Conservation (phyloP, 2,797 vertebrate genomes). For the Vireo griseus region DNA sequence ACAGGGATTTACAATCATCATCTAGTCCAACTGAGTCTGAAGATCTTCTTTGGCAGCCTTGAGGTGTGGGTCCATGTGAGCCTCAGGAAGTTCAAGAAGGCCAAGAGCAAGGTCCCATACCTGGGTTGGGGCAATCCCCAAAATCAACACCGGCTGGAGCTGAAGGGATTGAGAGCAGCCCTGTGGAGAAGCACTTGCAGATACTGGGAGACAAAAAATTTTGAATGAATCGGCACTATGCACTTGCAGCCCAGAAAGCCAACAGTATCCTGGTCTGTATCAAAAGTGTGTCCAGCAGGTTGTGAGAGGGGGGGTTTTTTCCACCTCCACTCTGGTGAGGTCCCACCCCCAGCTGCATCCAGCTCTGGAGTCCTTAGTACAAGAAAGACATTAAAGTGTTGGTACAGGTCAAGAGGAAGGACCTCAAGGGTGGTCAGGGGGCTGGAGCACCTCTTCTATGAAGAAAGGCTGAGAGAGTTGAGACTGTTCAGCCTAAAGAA, state of each 20-base stretch:
- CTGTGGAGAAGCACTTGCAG: background rate
- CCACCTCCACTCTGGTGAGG: background rate
- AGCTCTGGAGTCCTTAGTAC: background rate
- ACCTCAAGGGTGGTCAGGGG: background rate
- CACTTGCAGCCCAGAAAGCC: background rate
- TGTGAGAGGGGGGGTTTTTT: rapidly evolving
- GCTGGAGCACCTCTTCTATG: background rate
- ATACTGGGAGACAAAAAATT: background rate
- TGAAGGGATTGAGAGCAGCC: background rate
- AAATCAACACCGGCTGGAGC: background rate
- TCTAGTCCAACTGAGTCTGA: background rate
- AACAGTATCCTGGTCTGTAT: background rate
- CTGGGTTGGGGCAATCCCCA: rapidly evolving
- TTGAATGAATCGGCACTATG: rapidly evolving
- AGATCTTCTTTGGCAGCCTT: background rate
- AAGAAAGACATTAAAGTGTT: background rate
- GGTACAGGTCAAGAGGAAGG: background rate
- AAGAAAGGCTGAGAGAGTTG: background rate
- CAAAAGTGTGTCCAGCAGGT: background rate
- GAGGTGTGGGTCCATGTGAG: background rate
- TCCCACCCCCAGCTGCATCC: background rate
- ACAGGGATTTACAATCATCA: background rate
- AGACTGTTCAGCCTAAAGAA: background rate
- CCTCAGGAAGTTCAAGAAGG: background rate
- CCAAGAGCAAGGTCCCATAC: background rate